Evolutionary conservation across 2,113 vertebrate genomes (phyloP), one percentile per base, ranked within the genome.

Genomic region (Mugil cephalus): DNA sequence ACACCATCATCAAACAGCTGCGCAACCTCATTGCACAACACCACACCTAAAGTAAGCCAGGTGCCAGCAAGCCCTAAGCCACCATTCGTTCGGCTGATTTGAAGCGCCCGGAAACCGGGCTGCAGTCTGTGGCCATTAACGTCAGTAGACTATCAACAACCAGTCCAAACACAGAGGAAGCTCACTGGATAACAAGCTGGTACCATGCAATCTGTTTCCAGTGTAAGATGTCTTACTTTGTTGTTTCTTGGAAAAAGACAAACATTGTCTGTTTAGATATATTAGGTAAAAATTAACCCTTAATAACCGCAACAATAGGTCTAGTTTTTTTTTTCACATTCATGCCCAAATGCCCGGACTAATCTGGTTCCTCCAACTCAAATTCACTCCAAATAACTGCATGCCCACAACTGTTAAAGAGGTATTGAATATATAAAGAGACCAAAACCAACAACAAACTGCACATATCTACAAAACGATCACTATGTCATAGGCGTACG

Each of bases 1-100:
- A 99, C 87, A 91, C 97, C 0, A 94, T 99, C 88, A 94, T 97
- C 91, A 98, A 96, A 72, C 98, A 99, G 91, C 95, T 99, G 6
- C 95, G 97, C 2, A 89, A 93, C 90, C 95, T 99, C 86, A 97
- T 99, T 89, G 92, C 94, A 76, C 96, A 98, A 80, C 96, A 98
- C 66, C 87, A 89, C 62, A 18, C 63, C 78, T 91, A 76, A 62
- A 59, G 38, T 1, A 19, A 47, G 43, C 35, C 43, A 0, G 17
- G 51, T 39, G 59, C 12, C 64, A 35, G 19, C 55, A 2, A 56
- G n/a, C 2, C 11, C 38, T 4, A 1, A 8, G n/a, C 45, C 38
- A 1, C 58, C 51, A 1, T n/a, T 34, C n/a, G 8, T 6, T 46
- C 3, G 24, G 24, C 14, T 8, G 19, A n/a, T n/a, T 13, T 11